Base-by-base conservation (phyloP, 2,888 invertebrate genomes). In the Agrotis clavis region DNA sequence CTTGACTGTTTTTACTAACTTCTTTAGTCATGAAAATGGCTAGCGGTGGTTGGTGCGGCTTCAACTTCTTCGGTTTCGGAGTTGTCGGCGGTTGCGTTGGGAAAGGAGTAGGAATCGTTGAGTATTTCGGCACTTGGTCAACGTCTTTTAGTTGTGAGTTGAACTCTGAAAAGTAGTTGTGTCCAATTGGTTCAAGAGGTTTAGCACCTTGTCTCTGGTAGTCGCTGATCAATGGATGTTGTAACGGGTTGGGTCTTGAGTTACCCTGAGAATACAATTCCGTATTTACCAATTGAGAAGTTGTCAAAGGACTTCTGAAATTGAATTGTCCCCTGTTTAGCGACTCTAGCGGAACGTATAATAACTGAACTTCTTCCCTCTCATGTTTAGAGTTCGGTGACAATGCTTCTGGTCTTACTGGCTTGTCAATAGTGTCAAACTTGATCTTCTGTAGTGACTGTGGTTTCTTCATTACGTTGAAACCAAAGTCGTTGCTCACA, bases 31-130 rank as follows among this genome's bases (percentile, higher is more conserved):
- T 97, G 89, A 98, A 98, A 81, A 98, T 98, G 1, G 98, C 98
- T 60, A 98, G 91, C 0, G 98, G 98, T 2, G 98, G 98, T 89
- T 98, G 98, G 91, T 98, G 98, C 0, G 98, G 98, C 86, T 97
- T 98, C 1, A 97, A 92, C 88, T 97, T 97, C 67, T 96, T 97
- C 0, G 97, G 94, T 82, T 92, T 95, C 0, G 92, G 91, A 19
- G 96, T 96, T 0, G 96, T 94, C 47, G 95, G 93, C 4, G 94
- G 90, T 16, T 93, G 90, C 1, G 96, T 94, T 5, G 96, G 93
- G 75, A 94, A 94, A 1, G 95, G 94, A 3, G 94, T 88, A 4
- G 93, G 86, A 30, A 92, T 79, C 2, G 95, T 94, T 1, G 96
- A 94, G 77, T 92, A 94, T 77, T 94, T 94, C 0, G 95, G 92